Conservation (phyloP, 2,888 invertebrate genomes). For the Arrhopalites spinosus region DNA sequence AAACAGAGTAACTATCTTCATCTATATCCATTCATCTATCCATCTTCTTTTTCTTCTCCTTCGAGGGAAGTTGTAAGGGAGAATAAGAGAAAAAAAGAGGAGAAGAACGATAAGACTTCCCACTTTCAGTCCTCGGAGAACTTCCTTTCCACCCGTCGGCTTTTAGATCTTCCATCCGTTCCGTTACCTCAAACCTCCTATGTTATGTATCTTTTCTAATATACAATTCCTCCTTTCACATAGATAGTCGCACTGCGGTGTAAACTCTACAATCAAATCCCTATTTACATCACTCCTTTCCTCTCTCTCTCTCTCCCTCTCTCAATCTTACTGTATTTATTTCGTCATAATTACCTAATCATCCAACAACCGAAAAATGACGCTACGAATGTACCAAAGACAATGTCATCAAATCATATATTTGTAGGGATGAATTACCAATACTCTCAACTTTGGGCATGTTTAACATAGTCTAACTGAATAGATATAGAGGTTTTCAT, state of each 20-base stretch:
- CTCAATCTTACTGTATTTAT: not conserved
- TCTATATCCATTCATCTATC: constrained; percentile 34
- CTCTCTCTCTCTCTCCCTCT: not conserved
- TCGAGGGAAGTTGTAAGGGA: not conserved
- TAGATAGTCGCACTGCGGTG: no score
- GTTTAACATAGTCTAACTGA: no score
- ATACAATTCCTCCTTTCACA: no score
- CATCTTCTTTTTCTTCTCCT: constrained; percentile 29
- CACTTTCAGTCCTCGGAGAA: constrained; percentile 25
- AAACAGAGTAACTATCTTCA: constrained; percentile 31
- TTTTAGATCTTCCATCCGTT: constrained; percentile 20
- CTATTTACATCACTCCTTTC: not conserved
- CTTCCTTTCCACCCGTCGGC: constrained; percentile 29
- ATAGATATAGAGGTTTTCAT: no score
- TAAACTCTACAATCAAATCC: not conserved
- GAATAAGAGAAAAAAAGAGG: constrained; percentile 8
- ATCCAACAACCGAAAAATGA: no score
- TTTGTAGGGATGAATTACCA: no score
- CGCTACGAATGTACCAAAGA: no score
- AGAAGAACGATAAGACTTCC: constrained; percentile 29
- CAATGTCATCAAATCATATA: no score
- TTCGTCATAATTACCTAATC: no score
- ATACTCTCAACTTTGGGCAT: no score
- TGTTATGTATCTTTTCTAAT: no score
- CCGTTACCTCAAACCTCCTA: constrained; percentile 18